Conservation (phyloP, 2,888 invertebrate species). For the Cerceris rybyensis region DNA sequence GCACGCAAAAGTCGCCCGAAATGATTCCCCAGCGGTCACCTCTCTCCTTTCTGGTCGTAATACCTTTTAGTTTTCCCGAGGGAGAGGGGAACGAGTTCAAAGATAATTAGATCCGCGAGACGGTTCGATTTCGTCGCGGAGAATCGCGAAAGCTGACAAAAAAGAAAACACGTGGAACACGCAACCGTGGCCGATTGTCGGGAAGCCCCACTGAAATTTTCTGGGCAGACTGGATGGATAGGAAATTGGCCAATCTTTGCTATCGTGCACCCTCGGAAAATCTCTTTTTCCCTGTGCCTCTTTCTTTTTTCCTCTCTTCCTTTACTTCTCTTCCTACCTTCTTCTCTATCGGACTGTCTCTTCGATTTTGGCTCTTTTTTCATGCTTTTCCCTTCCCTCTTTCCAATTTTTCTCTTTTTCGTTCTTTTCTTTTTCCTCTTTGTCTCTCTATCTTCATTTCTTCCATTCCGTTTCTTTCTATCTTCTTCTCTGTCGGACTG, state of each 20-base stretch:
- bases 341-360: background rate
- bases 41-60: no score
- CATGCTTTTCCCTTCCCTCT: conserved; percentile 2
- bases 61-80: no score
- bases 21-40: no score
- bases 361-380: no score
- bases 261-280: conserved; percentile 38
- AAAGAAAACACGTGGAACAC: background rate
- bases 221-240: conserved; percentile 45
- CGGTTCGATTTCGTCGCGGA: background rate
- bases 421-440: conserved; percentile 34
- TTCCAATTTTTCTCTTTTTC: no score
- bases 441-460: conserved; percentile 5
- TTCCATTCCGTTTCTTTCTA: conserved; percentile 8
- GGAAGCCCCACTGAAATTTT: conserved; percentile 49
- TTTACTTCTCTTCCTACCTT: background rate
- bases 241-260: conserved; percentile 72
- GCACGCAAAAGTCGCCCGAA: no score
- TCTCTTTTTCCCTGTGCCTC: conserved; percentile 35
- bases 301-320: background rate
- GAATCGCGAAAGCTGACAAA: background rate
- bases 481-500: background rate
- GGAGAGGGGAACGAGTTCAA: background rate
- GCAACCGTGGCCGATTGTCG: conserved; percentile 18
- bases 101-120: background rate